These are phyloP conservation scores for Drosophila tanythrix DNA, from an alignment of 2,888 invertebrate species.

Conservation along the genomic window DNA sequence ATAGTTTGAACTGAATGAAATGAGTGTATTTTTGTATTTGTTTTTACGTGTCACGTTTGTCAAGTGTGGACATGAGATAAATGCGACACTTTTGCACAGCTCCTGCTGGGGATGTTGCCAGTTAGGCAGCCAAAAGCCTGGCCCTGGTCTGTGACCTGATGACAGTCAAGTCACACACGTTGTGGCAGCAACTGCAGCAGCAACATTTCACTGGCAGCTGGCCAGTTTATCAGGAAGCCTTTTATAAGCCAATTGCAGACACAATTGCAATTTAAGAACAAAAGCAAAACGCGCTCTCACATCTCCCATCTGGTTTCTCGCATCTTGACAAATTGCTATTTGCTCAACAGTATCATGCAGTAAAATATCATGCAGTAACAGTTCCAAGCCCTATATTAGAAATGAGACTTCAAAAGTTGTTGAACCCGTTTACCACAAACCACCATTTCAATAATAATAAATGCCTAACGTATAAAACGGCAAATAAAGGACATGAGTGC, in stretches of 20 bases:
- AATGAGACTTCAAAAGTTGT: background rate
- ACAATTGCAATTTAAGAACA: slow-evolving; percentile 23
- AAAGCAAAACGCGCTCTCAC: slow-evolving; percentile 2
- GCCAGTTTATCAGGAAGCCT: slow-evolving; percentile 46
- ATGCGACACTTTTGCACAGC: slow-evolving; percentile 40
- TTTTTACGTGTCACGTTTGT: slow-evolving; percentile 43
- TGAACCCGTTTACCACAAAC: background rate
- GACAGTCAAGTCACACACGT: slow-evolving; percentile 33
- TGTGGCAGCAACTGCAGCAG: slow-evolving; percentile 8
- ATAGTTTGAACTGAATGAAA: background rate
- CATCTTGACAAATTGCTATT: slow-evolving; percentile 48
- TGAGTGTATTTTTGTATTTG: slow-evolving; percentile 6
- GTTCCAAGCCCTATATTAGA: background rate
- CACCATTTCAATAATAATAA: background rate
- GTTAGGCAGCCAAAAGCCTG: slow-evolving; percentile 23
- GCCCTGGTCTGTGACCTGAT: slow-evolving; percentile 42
- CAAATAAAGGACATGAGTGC: background rate
- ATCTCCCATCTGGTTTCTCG: slow-evolving; percentile 1
- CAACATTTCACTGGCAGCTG: slow-evolving; percentile 59
- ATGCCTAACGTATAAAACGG: background rate
- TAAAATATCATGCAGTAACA: slow-evolving; percentile 1
- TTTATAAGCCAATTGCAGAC: slow-evolving; percentile 53
- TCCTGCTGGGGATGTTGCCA: slow-evolving; percentile 53
- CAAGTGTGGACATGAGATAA: slow-evolving; percentile 37
- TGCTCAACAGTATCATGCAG: slow-evolving; percentile 11